These are phyloP conservation scores for Microtus richardsoni DNA, from an alignment of 2,113 vertebrate species.

Conservation along the genomic window DNA sequence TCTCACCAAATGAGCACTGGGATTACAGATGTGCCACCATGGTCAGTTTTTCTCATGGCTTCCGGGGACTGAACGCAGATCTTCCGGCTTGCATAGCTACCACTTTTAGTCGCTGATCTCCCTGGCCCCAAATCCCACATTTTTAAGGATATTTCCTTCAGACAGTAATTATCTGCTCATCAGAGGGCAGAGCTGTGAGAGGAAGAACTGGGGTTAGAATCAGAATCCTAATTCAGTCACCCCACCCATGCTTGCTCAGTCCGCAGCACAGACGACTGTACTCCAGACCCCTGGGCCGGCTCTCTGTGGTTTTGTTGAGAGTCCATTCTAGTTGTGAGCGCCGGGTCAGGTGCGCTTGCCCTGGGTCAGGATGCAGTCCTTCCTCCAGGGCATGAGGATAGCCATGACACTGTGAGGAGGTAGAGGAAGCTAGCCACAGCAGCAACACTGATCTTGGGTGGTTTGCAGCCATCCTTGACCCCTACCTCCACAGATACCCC, in stretches of 20 bases:
- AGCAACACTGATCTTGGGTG: too few relatives aligned
- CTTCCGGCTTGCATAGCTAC: too few relatives aligned
- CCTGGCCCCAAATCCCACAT: neutral
- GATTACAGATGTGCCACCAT: neutral
- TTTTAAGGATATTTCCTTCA: neutral
- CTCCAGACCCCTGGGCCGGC: neutral
- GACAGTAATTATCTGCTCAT: neutral
- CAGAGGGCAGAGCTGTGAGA: neutral
- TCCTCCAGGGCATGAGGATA: neutral
- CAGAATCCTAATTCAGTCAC: neutral
- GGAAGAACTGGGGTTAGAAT: neutral
- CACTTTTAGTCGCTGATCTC: neutral
- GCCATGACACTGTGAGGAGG: too few relatives aligned
- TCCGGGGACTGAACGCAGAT: neutral
- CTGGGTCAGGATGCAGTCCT: neutral
- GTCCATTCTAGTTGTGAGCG: neutral
- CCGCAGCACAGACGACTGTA: accelerated
- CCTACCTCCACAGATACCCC: neutral
- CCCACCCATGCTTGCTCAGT: neutral
- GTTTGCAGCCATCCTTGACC: neutral
- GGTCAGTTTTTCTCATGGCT: neutral
- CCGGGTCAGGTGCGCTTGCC: neutral
- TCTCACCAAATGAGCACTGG: neutral
- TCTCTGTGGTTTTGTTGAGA: neutral
- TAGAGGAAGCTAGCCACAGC: neutral